Evolutionary conservation across 1,140 invertebrate genomes (phyloP).

Genomic region (Limonius californicus): DNA sequence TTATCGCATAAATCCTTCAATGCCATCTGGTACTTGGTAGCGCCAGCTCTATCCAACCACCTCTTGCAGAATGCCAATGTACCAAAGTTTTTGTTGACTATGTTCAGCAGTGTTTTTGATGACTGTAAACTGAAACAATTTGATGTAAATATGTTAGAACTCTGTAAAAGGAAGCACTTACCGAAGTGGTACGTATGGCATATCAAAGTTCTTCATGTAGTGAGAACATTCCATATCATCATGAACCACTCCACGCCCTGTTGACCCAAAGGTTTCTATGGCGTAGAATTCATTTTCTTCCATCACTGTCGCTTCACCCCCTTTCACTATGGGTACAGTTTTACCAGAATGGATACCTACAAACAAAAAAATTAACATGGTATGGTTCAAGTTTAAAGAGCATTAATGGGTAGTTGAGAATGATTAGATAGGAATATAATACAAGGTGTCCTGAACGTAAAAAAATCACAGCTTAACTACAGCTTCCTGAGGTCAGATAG

Average conservation of each 20-base stretch:
- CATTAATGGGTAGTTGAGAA: too few relatives aligned
- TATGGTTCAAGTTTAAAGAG: too few relatives aligned
- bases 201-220: conserved; percentile 99
- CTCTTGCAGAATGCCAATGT: conserved; percentile 98
- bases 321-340: conserved; percentile 99
- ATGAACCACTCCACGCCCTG: conserved; percentile 93
- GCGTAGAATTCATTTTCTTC: conserved; percentile 99
- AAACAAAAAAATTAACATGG: conserved; percentile 10
- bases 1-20: conserved; percentile 98
- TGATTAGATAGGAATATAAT: too few relatives aligned
- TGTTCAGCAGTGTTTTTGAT: conserved; percentile 87
- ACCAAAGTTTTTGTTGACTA: conserved; percentile 98
- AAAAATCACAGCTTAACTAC: too few relatives aligned
- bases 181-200: conserved; percentile 83
- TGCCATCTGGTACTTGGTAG: conserved; percentile 97
- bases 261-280: conserved; percentile 99
- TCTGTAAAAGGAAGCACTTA: conserved; percentile 35
- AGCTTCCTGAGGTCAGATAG: too few relatives aligned
- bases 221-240: conserved; percentile 99
- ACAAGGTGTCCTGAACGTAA: too few relatives aligned
- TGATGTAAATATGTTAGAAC: too few relatives aligned
- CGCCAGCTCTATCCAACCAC: conserved; percentile 95
- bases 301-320: conserved; percentile 96
- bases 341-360: conserved; percentile 96
- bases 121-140: conserved; percentile 67